Percentiles rank a stretch among this genome's conserved stretches.
Evolutionary conservation across 2,113 vertebrate species (phyloP).

Genomic region (Corydoras maculifer): DNA sequence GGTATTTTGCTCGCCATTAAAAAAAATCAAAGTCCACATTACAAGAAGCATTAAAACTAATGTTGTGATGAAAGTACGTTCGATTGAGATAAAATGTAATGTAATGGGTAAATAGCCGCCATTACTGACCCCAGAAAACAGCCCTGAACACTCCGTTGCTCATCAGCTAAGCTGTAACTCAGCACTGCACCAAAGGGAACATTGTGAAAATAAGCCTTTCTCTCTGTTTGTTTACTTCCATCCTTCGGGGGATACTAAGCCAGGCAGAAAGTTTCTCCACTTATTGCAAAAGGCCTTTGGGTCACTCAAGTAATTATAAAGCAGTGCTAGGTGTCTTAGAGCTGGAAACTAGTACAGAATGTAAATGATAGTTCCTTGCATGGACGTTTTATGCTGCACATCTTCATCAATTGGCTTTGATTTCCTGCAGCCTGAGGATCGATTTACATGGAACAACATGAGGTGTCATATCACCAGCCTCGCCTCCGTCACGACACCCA

Average conservation of each 20-base stretch:
- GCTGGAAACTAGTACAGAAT: too few relatives aligned
- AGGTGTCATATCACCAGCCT: neutral
- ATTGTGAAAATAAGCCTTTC: constrained; percentile 40
- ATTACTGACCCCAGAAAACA: neutral
- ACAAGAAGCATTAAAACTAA: too few relatives aligned
- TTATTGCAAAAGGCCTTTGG: constrained; percentile 18
- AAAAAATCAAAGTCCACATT: too few relatives aligned
- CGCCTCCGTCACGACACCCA: neutral
- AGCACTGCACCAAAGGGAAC: neutral
- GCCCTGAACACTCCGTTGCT: too few relatives aligned
- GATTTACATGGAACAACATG: constrained; percentile 2
- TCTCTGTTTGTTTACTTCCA: constrained; percentile 38
- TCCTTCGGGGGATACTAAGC: constrained; percentile 32
- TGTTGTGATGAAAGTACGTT: neutral
- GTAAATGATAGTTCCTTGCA: too few relatives aligned
- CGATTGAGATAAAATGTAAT: neutral
- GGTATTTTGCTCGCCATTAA: too few relatives aligned
- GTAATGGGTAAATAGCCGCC: neutral
- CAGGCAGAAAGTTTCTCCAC: constrained; percentile 39
- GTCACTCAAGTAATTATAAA: constrained; percentile 18
- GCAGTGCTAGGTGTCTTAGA: constrained; percentile 1
- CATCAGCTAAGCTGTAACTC: too few relatives aligned
- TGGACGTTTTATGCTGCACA: too few relatives aligned
- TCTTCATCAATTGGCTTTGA: neutral
- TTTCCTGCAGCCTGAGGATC: neutral